A percentile compares a stretch with the other conserved stretches of the same genome.
Conservation (phyloP, 2,888 invertebrate species). For the Lapara coniferarum region DNA sequence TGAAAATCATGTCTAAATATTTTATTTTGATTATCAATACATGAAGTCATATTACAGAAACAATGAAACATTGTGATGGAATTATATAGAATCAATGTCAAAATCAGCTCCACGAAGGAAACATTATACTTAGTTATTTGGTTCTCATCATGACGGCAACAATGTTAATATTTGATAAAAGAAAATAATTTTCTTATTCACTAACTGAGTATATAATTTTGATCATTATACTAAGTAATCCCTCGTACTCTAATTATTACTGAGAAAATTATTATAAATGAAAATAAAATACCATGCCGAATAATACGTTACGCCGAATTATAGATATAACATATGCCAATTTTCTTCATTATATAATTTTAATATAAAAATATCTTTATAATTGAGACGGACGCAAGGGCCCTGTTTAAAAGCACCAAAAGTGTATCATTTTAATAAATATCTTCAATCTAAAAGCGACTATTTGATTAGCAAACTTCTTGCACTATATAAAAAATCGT, state of each 20-base stretch:
- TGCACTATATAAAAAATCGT: background rate
- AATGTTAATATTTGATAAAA: slow-evolving; percentile 15
- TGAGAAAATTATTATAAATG: slow-evolving; percentile 42
- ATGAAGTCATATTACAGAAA: background rate
- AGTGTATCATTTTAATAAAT: background rate
- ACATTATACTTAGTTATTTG: slow-evolving; percentile 20
- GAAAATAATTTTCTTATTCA: slow-evolving; percentile 47
- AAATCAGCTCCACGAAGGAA: background rate
- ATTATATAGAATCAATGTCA: background rate
- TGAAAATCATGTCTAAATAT: background rate
- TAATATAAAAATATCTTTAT: slow-evolving; percentile 29
- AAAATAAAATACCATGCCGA: slow-evolving; percentile 42
- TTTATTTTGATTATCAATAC: background rate
- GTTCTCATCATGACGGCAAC: slow-evolving; percentile 26
- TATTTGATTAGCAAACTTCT: background rate
- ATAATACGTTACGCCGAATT: slow-evolving; percentile 39
- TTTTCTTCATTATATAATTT: slow-evolving; percentile 44
- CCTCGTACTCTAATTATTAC: slow-evolving; percentile 40
- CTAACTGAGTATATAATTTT: slow-evolving; percentile 77
- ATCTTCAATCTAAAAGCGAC: background rate
- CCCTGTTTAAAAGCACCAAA: slow-evolving; percentile 1
- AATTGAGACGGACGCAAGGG: slow-evolving; percentile 33
- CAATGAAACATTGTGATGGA: slow-evolving; percentile 1
- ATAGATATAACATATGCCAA: slow-evolving; percentile 45
- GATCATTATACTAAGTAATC: slow-evolving; percentile 57